A percentile compares a stretch with the other conserved stretches of the same genome.
phyloP scores from a whole-genome alignment of 2,888 invertebrate genomes.

The Folsomia candida region DNA sequence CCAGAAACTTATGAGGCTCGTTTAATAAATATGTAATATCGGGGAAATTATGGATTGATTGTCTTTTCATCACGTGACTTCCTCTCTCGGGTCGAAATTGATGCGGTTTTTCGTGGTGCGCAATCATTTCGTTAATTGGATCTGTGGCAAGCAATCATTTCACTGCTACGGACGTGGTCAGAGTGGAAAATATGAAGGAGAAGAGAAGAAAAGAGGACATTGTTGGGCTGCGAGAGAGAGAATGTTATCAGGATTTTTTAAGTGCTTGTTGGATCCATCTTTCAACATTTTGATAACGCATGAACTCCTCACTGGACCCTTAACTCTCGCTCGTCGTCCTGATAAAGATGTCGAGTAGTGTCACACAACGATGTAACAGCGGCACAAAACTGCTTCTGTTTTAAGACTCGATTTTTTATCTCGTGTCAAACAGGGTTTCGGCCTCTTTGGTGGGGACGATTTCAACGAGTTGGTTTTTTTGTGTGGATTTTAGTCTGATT shows the following conservation, averaged over 20 bases:
- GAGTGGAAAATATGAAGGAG: neutral
- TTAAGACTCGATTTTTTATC: too few relatives aligned
- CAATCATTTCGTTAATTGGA: too few relatives aligned
- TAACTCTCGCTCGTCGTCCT: neutral
- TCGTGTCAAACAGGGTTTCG: too few relatives aligned
- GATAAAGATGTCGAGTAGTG: neutral
- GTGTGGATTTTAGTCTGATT: too few relatives aligned
- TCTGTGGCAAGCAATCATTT: too few relatives aligned
- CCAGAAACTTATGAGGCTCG: too few relatives aligned
- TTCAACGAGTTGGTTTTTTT: too few relatives aligned
- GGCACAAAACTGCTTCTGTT: neutral
- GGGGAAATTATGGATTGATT: too few relatives aligned
- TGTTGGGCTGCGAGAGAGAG: neutral
- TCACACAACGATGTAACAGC: neutral
- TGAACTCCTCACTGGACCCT: neutral
- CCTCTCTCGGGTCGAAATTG: neutral
- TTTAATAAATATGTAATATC: too few relatives aligned
- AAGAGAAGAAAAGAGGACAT: too few relatives aligned
- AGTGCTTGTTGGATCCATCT: neutral
- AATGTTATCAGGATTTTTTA: neutral
- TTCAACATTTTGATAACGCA: neutral
- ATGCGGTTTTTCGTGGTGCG: neutral
- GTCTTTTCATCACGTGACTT: constrained; percentile 43
- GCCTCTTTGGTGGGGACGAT: too few relatives aligned
- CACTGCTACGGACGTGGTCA: neutral